Percentiles rank a stretch among this genome's conserved stretches.
phyloP scores from a whole-genome alignment of 2,797 vertebrate species.

The Rhyacichthys aspro region DNA sequence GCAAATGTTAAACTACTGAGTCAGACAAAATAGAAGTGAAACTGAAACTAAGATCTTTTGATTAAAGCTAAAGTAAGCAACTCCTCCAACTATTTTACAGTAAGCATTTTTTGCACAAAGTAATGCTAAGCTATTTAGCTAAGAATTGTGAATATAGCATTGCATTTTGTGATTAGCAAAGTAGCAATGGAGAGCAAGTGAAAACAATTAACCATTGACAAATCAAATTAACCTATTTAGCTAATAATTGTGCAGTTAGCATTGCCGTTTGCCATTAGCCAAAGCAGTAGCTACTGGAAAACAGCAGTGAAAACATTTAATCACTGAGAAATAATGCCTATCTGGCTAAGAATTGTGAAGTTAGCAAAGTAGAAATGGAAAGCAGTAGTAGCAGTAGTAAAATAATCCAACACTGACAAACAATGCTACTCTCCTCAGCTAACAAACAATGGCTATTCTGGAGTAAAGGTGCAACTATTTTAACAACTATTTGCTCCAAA shows the following conservation, averaged over 20 bases:
- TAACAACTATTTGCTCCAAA: neutral
- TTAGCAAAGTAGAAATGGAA: no score
- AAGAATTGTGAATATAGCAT: no score
- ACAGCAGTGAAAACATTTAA: no score
- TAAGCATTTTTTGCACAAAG: no score
- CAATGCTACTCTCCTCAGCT: neutral
- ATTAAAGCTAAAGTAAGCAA: neutral
- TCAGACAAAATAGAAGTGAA: conserved; percentile 35
- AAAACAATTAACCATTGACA: neutral
- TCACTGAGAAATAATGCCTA: no score
- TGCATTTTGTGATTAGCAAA: neutral
- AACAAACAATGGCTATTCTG: neutral
- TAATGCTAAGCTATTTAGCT: no score
- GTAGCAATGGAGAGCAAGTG: neutral
- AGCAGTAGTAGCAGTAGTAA: neutral
- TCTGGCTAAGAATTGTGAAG: no score
- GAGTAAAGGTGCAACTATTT: neutral
- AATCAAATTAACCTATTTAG: neutral
- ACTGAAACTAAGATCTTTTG: conserved; percentile 40
- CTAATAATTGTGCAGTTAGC: neutral
- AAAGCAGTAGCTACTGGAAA: no score
- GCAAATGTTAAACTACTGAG: conserved; percentile 1
- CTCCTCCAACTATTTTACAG: neutral
- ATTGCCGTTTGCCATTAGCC: neutral
- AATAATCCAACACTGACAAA: neutral